A percentile compares a stretch with the other conserved stretches of the same genome.
Conservation (phyloP, 2,888 invertebrate genomes). For the Digitonthophagus gazella region DNA sequence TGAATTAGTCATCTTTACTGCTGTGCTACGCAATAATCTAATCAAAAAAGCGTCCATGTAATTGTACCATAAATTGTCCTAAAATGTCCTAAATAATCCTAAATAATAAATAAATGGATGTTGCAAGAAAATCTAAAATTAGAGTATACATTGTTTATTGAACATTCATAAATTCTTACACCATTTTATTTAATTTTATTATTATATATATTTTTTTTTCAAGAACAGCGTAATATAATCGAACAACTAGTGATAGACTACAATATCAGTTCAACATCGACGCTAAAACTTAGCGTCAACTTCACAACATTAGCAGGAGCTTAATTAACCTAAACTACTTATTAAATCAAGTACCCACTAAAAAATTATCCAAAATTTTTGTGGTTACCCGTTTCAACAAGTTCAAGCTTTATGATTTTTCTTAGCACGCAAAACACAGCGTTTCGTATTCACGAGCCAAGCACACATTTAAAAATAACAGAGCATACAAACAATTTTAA, state of each 20-base stretch:
- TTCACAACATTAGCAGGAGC: slow-evolving; percentile 13
- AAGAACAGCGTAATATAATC: slow-evolving; percentile 25
- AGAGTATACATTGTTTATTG: slow-evolving; percentile 25
- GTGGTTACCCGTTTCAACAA: background rate
- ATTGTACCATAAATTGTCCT: background rate
- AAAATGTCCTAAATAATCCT: background rate
- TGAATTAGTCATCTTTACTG: slow-evolving; percentile 35
- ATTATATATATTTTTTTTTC: slow-evolving; percentile 5
- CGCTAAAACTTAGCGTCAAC: slow-evolving; percentile 17
- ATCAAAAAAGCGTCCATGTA: slow-evolving; percentile 17
- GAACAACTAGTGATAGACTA: slow-evolving; percentile 28
- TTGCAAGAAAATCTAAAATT: slow-evolving; percentile 3
- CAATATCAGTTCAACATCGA: slow-evolving; percentile 28
- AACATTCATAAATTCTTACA: slow-evolving; percentile 27
- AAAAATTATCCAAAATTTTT: background rate
- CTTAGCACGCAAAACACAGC: no score
- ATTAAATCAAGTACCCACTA: background rate
- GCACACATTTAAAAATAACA: background rate
- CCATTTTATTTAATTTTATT: background rate
- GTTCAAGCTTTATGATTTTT: background rate
- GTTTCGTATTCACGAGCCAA: background rate
- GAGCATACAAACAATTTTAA: background rate
- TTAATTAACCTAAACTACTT: slow-evolving; percentile 1
- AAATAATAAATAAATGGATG: slow-evolving; percentile 14
- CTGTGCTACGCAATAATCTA: slow-evolving; percentile 44